Evolutionary conservation across 2,888 invertebrate genomes (phyloP).

Genomic region (Pristionchus mayeri): DNA sequence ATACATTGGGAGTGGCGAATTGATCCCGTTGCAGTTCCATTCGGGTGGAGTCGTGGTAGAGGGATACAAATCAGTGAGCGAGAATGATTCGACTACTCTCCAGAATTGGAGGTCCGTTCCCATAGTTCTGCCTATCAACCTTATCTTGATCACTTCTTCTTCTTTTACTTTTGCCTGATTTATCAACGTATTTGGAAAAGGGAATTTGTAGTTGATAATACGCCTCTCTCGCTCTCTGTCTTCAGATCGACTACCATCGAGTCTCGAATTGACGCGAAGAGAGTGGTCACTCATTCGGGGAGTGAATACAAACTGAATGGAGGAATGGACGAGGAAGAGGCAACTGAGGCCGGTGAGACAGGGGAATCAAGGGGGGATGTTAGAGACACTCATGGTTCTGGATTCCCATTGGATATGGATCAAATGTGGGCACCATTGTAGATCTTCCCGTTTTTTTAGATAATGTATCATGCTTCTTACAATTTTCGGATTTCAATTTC

Average conservation of each 20-base stretch:
- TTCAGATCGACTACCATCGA: constrained; percentile 42
- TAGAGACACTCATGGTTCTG: too few relatives aligned
- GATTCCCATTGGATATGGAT: too few relatives aligned
- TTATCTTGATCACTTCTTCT: too few relatives aligned
- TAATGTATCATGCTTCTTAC: too few relatives aligned
- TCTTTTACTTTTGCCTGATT: not conserved
- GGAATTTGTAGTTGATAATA: not conserved
- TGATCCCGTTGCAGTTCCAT: not conserved
- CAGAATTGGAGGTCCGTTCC: constrained; percentile 39
- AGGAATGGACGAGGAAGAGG: constrained; percentile 44
- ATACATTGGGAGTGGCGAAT: not conserved
- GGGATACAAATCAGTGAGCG: constrained; percentile 45
- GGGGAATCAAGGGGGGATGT: too few relatives aligned
- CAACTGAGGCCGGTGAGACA: not conserved
- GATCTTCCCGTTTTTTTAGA: too few relatives aligned
- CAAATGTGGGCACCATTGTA: too few relatives aligned
- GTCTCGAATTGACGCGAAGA: not conserved
- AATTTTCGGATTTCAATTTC: too few relatives aligned
- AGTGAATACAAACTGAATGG: constrained; percentile 41
- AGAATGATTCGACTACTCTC: not conserved
- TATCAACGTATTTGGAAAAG: not conserved
- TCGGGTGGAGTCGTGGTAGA: constrained; percentile 33
- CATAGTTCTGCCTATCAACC: too few relatives aligned
- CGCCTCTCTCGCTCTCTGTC: not conserved
- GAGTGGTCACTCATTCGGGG: constrained; percentile 22